Evolutionary conservation across 1,140 invertebrate genomes (phyloP), one percentile per base, ranked within the genome.

Genomic region (Ips nitidus): DNA sequence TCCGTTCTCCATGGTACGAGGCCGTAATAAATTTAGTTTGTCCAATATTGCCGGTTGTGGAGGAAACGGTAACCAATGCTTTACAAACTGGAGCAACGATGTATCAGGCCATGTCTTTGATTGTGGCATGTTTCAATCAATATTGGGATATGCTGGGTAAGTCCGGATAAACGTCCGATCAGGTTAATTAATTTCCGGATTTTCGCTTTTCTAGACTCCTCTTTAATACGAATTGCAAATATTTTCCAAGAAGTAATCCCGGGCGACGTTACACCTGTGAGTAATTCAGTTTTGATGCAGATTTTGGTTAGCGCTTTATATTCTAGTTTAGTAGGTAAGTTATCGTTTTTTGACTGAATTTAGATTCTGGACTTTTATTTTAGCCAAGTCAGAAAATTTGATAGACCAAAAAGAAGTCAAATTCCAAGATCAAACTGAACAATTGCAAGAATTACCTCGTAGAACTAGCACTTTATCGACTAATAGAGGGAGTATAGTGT

Each of bases 41-140:
- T 2, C 84, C 86, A 0, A 79, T 86, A 1, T 80, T 91, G 41
- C 80, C 84, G 41, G 86, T 88, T 6, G 85, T 90, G 7, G 86
- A 87, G 0, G 82, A 86, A 36, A 86, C 87, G 63, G 81, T 91
- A 3, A 84, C 88, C 4, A 83, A 87, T 73, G 89, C 89, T 2
- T 81, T 88, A 45, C 83, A 88, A 81, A 88, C 86, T 47, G 89
- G 89, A 1, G 89, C 89, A 4, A 90, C 88, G 66, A 89, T 90
- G 84, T 91, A 90, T 80, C 89, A 91, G 80, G 84, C 89, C 6
- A 90, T 90, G 85, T 89, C 88, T 0, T 79, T 91, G 40, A 85
- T 88, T 7, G 77, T 93, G n/a, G 85, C 85, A 0, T 89, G 88
- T 73, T 84, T 91, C 56, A 84, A 84, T 1, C 84, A 90, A 74